Base-by-base conservation (phyloP, 1,140 invertebrate genomes). In the Telenomus remus region DNA sequence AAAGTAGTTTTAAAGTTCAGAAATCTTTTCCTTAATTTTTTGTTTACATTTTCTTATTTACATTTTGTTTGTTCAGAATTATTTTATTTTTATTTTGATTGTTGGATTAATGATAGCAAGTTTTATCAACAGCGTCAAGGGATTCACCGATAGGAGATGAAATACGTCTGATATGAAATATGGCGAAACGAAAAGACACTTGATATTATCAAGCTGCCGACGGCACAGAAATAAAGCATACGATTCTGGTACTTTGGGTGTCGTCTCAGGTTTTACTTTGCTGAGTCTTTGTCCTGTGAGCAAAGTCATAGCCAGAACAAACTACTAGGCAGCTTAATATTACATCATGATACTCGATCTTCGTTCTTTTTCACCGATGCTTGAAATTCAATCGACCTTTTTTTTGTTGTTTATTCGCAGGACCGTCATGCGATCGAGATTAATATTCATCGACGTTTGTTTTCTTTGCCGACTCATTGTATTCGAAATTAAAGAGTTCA, bases 381-480 rank as follows among this genome's bases (percentile, higher is more conserved):
- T 76, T 59, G 72, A 63, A 75, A 75, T 68, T 63, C 43, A 75
- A 64, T 54, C 63, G 57, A 64, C 57, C 16, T 48, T 68, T 68
- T 68, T 50, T 64, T 75, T 68, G 61, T 66, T 68, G 61, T 66
- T 37, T 56, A 61, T 35, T 11, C 13, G n/a, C 19, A 35, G 11
- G 11, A 13, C 12, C 6, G 33, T 46, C 27, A 13, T 19, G 8
- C 42, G 1, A 54, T 53, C 16, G 13, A 4, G 7, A 57, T 56
- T 47, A 71, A 57, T 63, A 70, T 70, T 57, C 11, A 71, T 57
- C 6, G 15, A 27, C 15, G 2, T n/a, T 50, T 53, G 13, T 48
- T 43, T 11, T 39, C 37, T 39, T 16, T 11, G 12, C 3, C 37
- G n/a, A n/a, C 10, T 0, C 12, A 59, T 50, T 60, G 57, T 60